Conservation (phyloP, 2,888 invertebrate species). For the Noctua pronuba region DNA sequence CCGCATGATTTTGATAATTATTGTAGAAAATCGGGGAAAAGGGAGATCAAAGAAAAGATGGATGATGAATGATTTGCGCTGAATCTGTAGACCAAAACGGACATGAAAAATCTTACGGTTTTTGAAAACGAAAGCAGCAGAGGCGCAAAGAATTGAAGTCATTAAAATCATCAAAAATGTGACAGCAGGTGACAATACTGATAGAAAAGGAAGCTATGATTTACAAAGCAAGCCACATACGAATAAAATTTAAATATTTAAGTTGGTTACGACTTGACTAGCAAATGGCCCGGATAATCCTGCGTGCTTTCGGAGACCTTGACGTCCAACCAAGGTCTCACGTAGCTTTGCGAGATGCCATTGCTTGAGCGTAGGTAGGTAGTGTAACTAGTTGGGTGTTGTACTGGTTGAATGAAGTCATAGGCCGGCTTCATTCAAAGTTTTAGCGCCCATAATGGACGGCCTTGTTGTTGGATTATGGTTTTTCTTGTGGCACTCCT, state of each 20-base stretch:
- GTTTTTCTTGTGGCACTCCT: slow-evolving; percentile 22
- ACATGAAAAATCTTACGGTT: not conserved
- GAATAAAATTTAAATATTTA: slow-evolving; percentile 65
- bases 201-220: slow-evolving; percentile 62
- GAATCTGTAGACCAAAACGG: not conserved
- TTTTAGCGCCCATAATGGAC: slow-evolving; percentile 36
- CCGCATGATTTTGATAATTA: slow-evolving; percentile 15
- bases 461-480: slow-evolving; percentile 50
- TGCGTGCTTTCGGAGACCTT: slow-evolving; percentile 84
- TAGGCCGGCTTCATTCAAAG: slow-evolving; percentile 65
- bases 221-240: slow-evolving; percentile 47
- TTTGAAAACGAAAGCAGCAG: not conserved
- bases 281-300: slow-evolving; percentile 80
- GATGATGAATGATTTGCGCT: not conserved
- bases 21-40: not conserved
- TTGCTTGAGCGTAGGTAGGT: slow-evolving; percentile 61
- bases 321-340: slow-evolving; percentile 80
- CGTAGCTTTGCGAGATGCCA: slow-evolving; percentile 70
- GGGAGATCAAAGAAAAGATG: not conserved
- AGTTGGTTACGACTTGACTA: slow-evolving; percentile 73
- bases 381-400: slow-evolving; percentile 57
- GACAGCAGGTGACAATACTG: slow-evolving; percentile 20
- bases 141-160: not conserved
- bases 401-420: slow-evolving; percentile 70
- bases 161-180: slow-evolving; percentile 10